Conservation (phyloP, 1,140 invertebrate species). For the Eurosta solidaginis region DNA sequence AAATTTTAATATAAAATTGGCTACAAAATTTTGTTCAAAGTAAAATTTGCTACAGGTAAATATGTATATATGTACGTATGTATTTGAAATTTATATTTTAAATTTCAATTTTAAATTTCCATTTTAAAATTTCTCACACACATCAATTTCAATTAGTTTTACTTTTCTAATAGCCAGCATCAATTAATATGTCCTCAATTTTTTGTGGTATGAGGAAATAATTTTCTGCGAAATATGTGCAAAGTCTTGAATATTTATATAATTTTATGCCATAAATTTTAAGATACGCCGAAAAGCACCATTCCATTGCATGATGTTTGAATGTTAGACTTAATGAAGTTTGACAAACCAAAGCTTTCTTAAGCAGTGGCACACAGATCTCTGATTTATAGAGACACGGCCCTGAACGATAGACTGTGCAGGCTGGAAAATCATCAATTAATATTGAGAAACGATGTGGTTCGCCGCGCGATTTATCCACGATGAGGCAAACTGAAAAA, state of each 20-base stretch:
- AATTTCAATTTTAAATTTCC: neutral
- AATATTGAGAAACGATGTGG: neutral
- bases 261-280: neutral
- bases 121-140: neutral
- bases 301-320: neutral
- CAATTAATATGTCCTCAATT: neutral
- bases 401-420: neutral
- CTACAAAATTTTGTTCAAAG: neutral
- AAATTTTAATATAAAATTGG: neutral
- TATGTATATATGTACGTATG: neutral
- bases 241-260: neutral
- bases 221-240: neutral
- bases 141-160: neutral
- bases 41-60: neutral
- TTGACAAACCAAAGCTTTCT: neutral
- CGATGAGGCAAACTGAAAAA: neutral
- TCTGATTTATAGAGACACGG: neutral
- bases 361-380: neutral
- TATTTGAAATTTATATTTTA: neutral
- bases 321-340: neutral
- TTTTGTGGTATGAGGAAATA: neutral
- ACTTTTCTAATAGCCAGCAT: neutral
- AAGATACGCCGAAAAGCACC: neutral
- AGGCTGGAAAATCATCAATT: neutral
- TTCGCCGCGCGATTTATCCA: neutral